Base-by-base conservation (phyloP, 2,888 invertebrate genomes). In the Hemithea aestivaria region DNA sequence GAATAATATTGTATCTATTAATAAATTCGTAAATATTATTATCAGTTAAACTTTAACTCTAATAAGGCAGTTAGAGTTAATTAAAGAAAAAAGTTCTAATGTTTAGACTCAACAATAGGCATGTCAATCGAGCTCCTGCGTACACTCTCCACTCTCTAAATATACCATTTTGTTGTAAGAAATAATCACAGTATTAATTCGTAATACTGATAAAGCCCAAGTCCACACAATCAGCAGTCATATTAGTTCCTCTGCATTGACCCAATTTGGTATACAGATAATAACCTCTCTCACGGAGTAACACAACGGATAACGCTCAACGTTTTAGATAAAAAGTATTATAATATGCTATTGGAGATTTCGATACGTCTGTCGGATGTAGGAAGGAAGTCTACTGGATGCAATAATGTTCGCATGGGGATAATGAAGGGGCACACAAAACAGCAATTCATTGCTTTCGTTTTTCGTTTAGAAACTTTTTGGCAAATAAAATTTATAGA, bases 181-280 rank as follows among this genome's bases (percentile, higher is more conserved):
- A n/a, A n/a, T n/a, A n/a, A n/a, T n/a, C n/a, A n/a, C n/a, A n/a
- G n/a, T n/a, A n/a, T n/a, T n/a, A n/a, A n/a, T n/a, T n/a, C n/a
- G n/a, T n/a, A n/a, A n/a, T n/a, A n/a, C n/a, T n/a, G n/a, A n/a
- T n/a, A n/a, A n/a, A n/a, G n/a, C n/a, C n/a, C n/a, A 45, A 42
- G 42, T 61, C 46, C 48, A 16, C 24, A 68, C 61, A 61, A 57
- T 62, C 53, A 30, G 66, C 68, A 45, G 65, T 60, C 56, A 22
- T 36, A 49, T 52, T 35, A 38, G 53, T 55, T 53, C 53, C 58
- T 64, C 53, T 59, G 58, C 58, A 58, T 57, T 73, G 75, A 74
- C 78, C 79, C 63, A 69, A 76, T 78, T 83, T 59, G 63, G 61
- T 62, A 68, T 63, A 66, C 67, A 67, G 68, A 75, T 68, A 76